Evolutionary conservation across 37 sponge, comb jelly and placozoan genomes (phyloP), one percentile per base, ranked within the genome.

Genomic region (Spongilla lacustris): DNA sequence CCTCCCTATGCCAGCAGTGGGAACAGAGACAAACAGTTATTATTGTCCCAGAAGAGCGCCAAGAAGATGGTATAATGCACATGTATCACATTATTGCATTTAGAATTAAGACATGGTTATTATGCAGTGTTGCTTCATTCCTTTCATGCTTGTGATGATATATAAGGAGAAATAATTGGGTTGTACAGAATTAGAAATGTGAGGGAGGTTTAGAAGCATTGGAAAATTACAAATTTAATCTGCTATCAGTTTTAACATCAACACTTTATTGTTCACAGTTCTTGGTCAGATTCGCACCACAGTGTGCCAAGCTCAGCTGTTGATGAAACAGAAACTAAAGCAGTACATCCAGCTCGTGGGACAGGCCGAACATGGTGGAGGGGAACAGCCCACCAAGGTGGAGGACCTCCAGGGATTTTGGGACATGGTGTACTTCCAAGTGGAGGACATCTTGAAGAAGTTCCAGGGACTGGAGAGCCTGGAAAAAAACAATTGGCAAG

Each of bases 391-490:
- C 31, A 86, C 90, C 9, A 81, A 75, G 0, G 66, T 78, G 14
- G 88, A 90, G 0, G 92, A 89, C 73, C 83, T 91, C 66, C 91
- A 88, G 76, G 93, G 91, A 0, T 95, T 95, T 88, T 95, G 96
- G 96, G 96, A 95, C 78, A 90, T 95, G 96, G 92, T 95, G n/a
- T 86, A 80, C 26, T 81, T 79, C 22, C 96, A 95, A 74, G 91
- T 95, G 32, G 87, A 92, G 24, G 89, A 79, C 78, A 68, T 92
- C 8, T 37, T 79, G 32, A 81, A 83, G 77, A 92, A 86, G 75
- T 94, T 94, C 81, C 72, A 75, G 11, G 71, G 32, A 12, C 68
- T 90, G 29, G 67, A 24, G 36, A 69, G 50, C n/a, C 30, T 91
- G 73, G 87, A 95, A 66, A 69, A 82, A 38, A 92, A 90, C 50